phyloP scores from a whole-genome alignment of 2,113 vertebrate genomes.

The Prunella himalayana region DNA sequence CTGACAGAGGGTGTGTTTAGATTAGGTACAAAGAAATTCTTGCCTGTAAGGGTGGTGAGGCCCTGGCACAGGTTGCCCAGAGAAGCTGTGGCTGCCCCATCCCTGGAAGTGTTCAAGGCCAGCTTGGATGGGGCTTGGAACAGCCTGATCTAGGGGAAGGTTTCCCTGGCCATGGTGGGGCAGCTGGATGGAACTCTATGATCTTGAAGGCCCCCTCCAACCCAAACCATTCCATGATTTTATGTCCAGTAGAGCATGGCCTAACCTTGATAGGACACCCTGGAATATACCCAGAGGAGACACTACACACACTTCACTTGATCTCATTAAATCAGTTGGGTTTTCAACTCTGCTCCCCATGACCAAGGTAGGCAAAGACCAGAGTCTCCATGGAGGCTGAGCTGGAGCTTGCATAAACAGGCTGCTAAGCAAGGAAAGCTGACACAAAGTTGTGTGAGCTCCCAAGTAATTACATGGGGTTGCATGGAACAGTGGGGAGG shows the following conservation, averaged over 20 bases:
- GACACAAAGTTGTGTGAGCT: not conserved
- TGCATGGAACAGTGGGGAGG: not conserved
- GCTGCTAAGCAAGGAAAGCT: not conserved
- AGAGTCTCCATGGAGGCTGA: not conserved
- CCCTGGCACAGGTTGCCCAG: not conserved
- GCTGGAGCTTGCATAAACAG: not conserved
- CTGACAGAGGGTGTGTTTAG: not conserved
- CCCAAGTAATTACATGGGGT: not conserved
- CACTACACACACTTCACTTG: not conserved
- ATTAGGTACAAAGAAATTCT: not conserved
- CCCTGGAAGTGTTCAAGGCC: not conserved
- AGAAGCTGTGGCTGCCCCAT: not conserved
- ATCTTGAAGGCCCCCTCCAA: not conserved
- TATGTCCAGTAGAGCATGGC: not conserved
- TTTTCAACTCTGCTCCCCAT: not conserved
- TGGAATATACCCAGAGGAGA: not conserved
- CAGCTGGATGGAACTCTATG: not conserved
- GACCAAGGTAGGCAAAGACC: not conserved
- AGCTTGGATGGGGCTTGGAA: not conserved
- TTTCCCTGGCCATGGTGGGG: not conserved
- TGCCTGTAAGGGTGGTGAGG: not conserved
- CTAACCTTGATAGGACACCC: not conserved
- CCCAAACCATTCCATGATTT: not conserved
- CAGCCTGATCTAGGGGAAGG: not conserved
- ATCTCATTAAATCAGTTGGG: fast-evolving